These are phyloP conservation scores for Pycnomerus fuliginosus DNA, from an alignment of 2,888 invertebrate genomes.

Conservation along the genomic window DNA sequence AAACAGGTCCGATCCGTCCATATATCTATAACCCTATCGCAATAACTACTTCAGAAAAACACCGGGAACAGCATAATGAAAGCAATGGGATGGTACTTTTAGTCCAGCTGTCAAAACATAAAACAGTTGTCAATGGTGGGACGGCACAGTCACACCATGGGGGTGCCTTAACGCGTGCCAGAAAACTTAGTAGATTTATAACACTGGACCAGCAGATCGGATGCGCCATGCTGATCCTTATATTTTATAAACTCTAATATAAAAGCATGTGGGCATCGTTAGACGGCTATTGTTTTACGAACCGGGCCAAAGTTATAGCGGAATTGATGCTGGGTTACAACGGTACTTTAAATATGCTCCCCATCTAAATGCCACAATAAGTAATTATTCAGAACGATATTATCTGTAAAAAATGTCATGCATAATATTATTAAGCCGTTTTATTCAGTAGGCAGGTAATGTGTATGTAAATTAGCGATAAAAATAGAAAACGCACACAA, in stretches of 20 bases:
- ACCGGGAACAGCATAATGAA: conserved; percentile 30
- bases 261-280: conserved; percentile 25
- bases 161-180: conserved; percentile 42
- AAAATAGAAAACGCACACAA: conserved; percentile 11
- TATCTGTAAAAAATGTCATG: conserved; percentile 18
- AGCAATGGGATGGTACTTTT: conserved; percentile 38
- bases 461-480: conserved; percentile 20
- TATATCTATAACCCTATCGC: conserved; percentile 35
- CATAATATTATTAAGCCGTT: conserved; percentile 16
- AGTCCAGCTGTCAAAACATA: conserved; percentile 45
- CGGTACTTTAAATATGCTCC: conserved; percentile 5
- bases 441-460: conserved; percentile 19
- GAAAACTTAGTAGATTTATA: conserved; percentile 39
- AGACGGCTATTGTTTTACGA: conserved; percentile 23
- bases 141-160: conserved; percentile 32
- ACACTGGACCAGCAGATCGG: conserved; percentile 20
- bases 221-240: conserved; percentile 35
- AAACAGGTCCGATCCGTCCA: conserved; percentile 27
- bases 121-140: conserved; percentile 43
- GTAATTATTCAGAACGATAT: conserved; percentile 18
- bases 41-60: conserved; percentile 32
- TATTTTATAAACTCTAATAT: conserved; percentile 26
- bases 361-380: conserved; percentile 14
- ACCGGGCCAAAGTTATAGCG: conserved; percentile 12
- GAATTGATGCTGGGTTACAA: conserved; percentile 11